Evolutionary conservation across 1,140 invertebrate species (phyloP).

Genomic region (Watersipora subatra): DNA sequence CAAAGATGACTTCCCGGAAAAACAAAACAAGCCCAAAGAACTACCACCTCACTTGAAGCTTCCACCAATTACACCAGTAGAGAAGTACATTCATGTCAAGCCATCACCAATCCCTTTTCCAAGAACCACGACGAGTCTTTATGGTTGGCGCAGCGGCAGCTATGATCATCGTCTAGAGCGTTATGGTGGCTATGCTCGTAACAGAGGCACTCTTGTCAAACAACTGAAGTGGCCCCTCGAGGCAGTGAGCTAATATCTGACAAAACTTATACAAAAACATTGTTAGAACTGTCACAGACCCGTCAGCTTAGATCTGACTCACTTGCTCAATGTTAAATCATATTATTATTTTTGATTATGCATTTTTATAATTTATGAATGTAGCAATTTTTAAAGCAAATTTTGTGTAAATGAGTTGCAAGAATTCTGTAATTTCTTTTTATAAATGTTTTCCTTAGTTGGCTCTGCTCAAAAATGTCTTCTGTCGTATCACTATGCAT

Average conservation of each 20-base stretch:
- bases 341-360: too few relatives aligned
- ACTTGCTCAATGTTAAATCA: too few relatives aligned
- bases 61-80: slow-evolving; percentile 28
- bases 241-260: slow-evolving; percentile 25
- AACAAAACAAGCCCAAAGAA: background rate
- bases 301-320: too few relatives aligned
- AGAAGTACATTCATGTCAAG: slow-evolving; percentile 28
- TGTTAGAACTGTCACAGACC: too few relatives aligned
- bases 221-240: slow-evolving; percentile 37
- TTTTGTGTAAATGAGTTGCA: too few relatives aligned
- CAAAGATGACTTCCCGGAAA: background rate
- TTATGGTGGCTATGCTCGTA: slow-evolving; percentile 30
- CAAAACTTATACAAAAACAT: too few relatives aligned
- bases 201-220: slow-evolving; percentile 29
- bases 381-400: too few relatives aligned
- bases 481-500: too few relatives aligned
- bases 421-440: too few relatives aligned
- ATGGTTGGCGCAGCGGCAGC: slow-evolving; percentile 31
- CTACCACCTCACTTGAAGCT: slow-evolving; percentile 12
- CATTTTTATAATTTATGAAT: too few relatives aligned
- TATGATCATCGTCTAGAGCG: slow-evolving; percentile 21
- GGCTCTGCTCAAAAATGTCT: too few relatives aligned
- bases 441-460: too few relatives aligned
- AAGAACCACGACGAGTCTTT: slow-evolving; percentile 25
- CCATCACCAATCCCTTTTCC: slow-evolving; percentile 30